These are phyloP conservation scores for Lithophane ornitopus DNA, from an alignment of 2,888 invertebrate genomes.

Conservation along the genomic window DNA sequence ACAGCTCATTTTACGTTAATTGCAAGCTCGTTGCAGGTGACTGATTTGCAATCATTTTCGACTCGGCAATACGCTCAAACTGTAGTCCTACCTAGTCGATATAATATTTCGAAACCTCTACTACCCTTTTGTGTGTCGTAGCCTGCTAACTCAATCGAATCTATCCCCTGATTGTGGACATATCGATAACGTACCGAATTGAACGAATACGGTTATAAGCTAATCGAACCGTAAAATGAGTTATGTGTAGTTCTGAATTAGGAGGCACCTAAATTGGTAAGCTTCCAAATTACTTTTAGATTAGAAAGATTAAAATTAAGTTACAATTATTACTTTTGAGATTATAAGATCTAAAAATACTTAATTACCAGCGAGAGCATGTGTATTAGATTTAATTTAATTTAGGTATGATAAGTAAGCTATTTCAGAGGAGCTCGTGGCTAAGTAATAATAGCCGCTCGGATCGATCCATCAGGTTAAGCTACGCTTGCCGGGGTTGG, in stretches of 20 bases:
- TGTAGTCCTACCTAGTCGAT: background rate
- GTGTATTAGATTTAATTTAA: background rate
- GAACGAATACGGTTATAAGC: background rate
- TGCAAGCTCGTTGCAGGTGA: background rate
- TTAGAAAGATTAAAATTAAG: background rate
- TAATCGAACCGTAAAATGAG: conserved; percentile 10
- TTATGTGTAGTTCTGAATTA: conserved; percentile 8
- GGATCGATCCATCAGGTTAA: too few species aligned
- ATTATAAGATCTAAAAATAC: background rate
- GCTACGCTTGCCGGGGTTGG: too few species aligned
- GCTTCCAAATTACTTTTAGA: background rate
- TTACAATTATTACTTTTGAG: background rate
- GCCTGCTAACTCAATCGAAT: background rate
- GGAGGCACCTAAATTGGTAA: background rate
- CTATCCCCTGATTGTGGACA: background rate
- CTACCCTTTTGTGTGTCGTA: background rate
- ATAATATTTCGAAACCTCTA: background rate
- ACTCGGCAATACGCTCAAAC: background rate
- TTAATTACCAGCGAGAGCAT: background rate
- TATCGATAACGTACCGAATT: background rate
- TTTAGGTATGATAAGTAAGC: background rate
- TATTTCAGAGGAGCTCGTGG: too few species aligned
- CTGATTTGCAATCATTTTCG: background rate
- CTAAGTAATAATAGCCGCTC: too few species aligned
- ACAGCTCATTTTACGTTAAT: background rate